Conservation (phyloP, 1,140 invertebrate genomes). For the Heterodera schachtii region DNA sequence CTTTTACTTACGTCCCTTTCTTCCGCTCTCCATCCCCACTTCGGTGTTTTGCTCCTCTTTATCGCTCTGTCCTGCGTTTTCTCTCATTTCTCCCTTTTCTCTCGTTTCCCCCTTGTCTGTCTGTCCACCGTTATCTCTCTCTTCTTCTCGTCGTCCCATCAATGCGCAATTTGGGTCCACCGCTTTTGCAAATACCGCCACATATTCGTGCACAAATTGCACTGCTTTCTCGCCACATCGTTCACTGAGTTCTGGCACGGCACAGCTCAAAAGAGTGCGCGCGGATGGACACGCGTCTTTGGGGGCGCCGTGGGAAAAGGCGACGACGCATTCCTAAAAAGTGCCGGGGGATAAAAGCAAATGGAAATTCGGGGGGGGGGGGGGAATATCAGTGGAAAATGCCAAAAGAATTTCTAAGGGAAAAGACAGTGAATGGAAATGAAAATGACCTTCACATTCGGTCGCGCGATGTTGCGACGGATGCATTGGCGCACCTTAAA, state of each 20-base stretch:
- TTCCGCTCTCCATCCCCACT: background rate
- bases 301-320: constrained; percentile 60
- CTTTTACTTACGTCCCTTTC: constrained; percentile 18
- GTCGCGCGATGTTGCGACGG: constrained; percentile 43
- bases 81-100: too few relatives aligned
- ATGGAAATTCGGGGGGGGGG: too few relatives aligned
- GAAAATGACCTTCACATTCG: constrained; percentile 34
- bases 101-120: too few relatives aligned
- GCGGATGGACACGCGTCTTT: constrained; percentile 58
- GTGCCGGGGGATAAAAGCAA: background rate
- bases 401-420: too few relatives aligned
- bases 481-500: constrained; percentile 53
- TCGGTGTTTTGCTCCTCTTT: background rate
- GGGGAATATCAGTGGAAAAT: too few relatives aligned
- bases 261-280: constrained; percentile 54
- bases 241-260: constrained; percentile 46
- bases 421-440: background rate
- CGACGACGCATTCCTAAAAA: constrained; percentile 51
- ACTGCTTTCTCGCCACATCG: constrained; percentile 49
- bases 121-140: background rate
- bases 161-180: constrained; percentile 55
- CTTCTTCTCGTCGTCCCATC: constrained; percentile 21
- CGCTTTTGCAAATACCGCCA: constrained; percentile 52
- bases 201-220: constrained; percentile 54
- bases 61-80: too few relatives aligned